Evolutionary conservation across 2,888 invertebrate species (phyloP).

Genomic region (Platycnemis pennipes): DNA sequence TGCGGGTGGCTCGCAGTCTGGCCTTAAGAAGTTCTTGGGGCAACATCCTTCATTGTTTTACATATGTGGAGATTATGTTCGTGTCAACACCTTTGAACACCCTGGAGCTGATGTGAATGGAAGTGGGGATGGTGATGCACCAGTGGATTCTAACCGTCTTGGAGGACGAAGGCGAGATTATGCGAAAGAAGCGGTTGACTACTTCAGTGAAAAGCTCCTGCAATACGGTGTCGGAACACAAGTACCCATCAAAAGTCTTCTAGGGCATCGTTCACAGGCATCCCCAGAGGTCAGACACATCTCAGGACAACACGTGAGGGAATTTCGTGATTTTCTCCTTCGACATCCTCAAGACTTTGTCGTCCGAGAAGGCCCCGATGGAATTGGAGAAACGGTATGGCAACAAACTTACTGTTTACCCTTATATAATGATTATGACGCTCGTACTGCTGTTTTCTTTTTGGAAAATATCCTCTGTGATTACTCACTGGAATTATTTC

Average conservation of each 20-base stretch:
- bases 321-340: conserved; percentile 93
- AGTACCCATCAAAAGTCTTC: conserved; percentile 96
- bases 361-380: conserved; percentile 89
- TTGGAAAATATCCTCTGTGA: no score
- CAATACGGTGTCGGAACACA: conserved; percentile 98
- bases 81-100: conserved; percentile 90
- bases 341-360: conserved; percentile 93
- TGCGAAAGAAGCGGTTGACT: conserved; percentile 97
- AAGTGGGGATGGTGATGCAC: conserved; percentile 50
- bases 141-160: conserved; percentile 50
- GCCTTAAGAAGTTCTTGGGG: conserved; percentile 96
- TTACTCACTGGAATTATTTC: no score
- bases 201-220: conserved; percentile 96
- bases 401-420: background rate
- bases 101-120: conserved; percentile 82
- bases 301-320: conserved; percentile 95
- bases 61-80: conserved; percentile 95
- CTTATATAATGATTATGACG: no score
- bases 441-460: no score
- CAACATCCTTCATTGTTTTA: conserved; percentile 98
- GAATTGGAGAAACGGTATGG: conserved; percentile 85
- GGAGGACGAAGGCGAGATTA: conserved; percentile 86
- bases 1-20: conserved; percentile 96
- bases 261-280: conserved; percentile 98
- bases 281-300: conserved; percentile 98